Base-by-base conservation (phyloP, 2,113 vertebrate genomes). In the Spermophilus dauricus region DNA sequence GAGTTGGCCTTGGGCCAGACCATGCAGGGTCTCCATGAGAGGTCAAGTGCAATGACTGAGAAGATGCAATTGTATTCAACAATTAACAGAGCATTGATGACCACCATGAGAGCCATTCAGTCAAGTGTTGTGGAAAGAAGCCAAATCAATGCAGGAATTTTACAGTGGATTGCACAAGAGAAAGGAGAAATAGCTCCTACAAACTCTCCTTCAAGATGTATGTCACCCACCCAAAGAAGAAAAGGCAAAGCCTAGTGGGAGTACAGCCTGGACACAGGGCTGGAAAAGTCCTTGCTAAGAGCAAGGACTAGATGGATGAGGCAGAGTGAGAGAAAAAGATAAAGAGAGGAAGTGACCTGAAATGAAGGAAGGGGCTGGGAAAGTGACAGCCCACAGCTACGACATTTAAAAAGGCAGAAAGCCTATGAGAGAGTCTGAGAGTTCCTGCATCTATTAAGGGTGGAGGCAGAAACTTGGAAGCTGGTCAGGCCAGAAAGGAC, bases 121-220 rank as follows among this genome's bases (percentile, higher is more conserved):
- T 82, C 82, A 95, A 92, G 69, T 63, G 63, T 26, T 63, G 17
- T 97, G 83, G 78, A 94, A 96, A 86, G 88, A 95, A 97, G 82
- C 63, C 96, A 96, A 86, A 89, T 1, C 51, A 95, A 24, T 69
- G 4, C 61, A 89, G 65, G 56, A 85, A 10, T 11, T 93, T 69
- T 69, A 34, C 80, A 77, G 39, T 30, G 3, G 7, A 30, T 75
- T 48, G 53, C 77, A 56, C 0, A 1, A 78, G 80, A 72, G 16
- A 92, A n/a, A 87, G 37, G 58, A 58, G 22, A 85, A 39, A 67
- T 2, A 18, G 30, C 1, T 5, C 14, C 11, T 5, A 51, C 37
- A 20, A 69, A 34, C 26, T 53, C n/a, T 91, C 70, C 65, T 89
- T 78, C 30, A 84, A 87, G 48, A 26, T 61, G n/a, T 37, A 4